Percentiles rank a stretch among this genome's conserved stretches.
Conservation (phyloP, 2,888 invertebrate genomes). For the Campoplex nolae region DNA sequence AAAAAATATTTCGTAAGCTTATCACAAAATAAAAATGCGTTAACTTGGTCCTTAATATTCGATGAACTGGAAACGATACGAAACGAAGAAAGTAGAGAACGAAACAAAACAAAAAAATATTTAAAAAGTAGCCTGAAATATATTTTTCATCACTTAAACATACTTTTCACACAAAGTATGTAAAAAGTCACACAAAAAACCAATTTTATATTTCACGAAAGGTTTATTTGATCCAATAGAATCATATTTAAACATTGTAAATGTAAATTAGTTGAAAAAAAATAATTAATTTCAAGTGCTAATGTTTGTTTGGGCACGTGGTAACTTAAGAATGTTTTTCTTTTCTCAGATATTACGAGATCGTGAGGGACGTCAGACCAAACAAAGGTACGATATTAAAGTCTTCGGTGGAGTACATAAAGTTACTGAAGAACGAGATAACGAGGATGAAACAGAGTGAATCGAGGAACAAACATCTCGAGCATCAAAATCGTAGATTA, state of each 20-base stretch:
- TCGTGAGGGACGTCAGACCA: slow-evolving; percentile 94
- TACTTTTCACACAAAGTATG: too few species aligned
- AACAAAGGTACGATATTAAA: slow-evolving; percentile 99
- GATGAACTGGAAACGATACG: not conserved
- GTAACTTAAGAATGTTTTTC: slow-evolving; percentile 7
- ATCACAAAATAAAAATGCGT: not conserved
- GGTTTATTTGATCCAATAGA: not conserved
- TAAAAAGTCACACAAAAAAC: not conserved
- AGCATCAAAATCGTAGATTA: slow-evolving; percentile 93
- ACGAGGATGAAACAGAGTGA: slow-evolving; percentile 92
- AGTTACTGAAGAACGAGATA: slow-evolving; percentile 91
- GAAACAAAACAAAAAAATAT: not conserved
- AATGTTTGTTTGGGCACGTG: too few species aligned
- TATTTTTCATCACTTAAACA: too few species aligned
- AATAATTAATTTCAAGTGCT: not conserved
- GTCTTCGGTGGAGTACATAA: slow-evolving; percentile 98
- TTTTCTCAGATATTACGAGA: slow-evolving; percentile 90
- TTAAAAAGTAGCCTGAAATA: too few species aligned
- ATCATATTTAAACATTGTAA: not conserved
- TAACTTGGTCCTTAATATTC: not conserved
- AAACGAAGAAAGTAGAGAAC: not conserved
- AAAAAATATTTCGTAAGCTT: not conserved
- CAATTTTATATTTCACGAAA: not conserved
- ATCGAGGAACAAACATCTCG: slow-evolving; percentile 91
- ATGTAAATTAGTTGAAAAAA: not conserved